A percentile compares a stretch with the other conserved stretches of the same genome.
Evolutionary conservation across 2,888 invertebrate species (phyloP).

Genomic region (Agrochola macilenta): DNA sequence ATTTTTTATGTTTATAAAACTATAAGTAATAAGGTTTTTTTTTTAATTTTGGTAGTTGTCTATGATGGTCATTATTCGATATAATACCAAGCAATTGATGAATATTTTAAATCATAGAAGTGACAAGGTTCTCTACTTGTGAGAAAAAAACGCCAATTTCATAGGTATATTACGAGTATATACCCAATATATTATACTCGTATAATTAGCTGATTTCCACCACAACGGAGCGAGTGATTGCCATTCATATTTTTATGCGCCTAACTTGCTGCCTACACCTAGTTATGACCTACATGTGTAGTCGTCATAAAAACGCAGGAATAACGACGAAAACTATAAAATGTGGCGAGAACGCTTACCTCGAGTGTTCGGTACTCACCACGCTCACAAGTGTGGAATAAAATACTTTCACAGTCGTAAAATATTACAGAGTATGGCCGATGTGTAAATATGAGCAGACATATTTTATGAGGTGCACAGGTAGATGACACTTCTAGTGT

Average conservation of each 20-base stretch:
- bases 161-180: too few relatives aligned
- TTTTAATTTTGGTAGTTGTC: too few relatives aligned
- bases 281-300: slow-evolving; percentile 6
- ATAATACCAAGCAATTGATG: too few relatives aligned
- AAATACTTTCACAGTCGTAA: slow-evolving; percentile 45
- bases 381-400: slow-evolving; percentile 39
- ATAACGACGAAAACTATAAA: slow-evolving; percentile 48
- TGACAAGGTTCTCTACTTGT: too few relatives aligned
- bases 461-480: not conserved
- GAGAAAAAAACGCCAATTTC: too few relatives aligned
- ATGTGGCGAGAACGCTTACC: slow-evolving; percentile 34
- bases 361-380: slow-evolving; percentile 27
- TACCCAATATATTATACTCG: too few relatives aligned
- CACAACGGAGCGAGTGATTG: not conserved
- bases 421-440: slow-evolving; percentile 25
- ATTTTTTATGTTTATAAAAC: too few relatives aligned
- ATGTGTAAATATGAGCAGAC: slow-evolving; percentile 6
- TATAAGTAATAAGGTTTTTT: too few relatives aligned
- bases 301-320: slow-evolving; percentile 41
- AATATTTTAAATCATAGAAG: too few relatives aligned
- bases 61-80: too few relatives aligned
- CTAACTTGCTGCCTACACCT: not conserved
- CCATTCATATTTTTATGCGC: slow-evolving; percentile 20
- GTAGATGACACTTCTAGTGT: not conserved
- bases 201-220: too few relatives aligned